Evolutionary conservation across 2,113 vertebrate species (phyloP).

Genomic region (Mus pahari): DNA sequence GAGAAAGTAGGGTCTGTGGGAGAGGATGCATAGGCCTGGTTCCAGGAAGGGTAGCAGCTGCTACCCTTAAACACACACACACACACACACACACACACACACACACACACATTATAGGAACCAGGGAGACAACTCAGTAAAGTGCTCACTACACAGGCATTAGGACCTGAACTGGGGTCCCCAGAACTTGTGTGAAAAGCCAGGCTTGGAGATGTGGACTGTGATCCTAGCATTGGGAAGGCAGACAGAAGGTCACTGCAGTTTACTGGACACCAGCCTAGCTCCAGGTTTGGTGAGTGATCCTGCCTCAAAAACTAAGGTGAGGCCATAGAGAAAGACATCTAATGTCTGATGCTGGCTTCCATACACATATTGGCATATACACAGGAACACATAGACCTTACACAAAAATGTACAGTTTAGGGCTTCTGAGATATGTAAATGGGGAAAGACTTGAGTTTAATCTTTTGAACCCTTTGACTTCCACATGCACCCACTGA

Average conservation of each 20-base stretch:
- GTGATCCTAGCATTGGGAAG: background rate
- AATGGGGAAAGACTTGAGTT: background rate
- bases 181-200: background rate
- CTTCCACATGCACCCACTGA: background rate
- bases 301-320: background rate
- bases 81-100: no score
- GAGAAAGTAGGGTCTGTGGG: background rate
- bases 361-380: no score
- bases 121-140: background rate
- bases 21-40: rapidly evolving
- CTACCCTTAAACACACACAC: background rate
- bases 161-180: no score
- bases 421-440: background rate
- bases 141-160: no score
- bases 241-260: background rate
- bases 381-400: no score
- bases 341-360: background rate
- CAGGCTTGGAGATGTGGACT: no score
- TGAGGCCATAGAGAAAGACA: background rate
- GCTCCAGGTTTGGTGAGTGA: background rate
- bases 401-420: background rate
- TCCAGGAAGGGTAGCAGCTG: background rate
- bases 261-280: background rate
- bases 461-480: background rate
- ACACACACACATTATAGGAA: background rate